These are phyloP conservation scores for Pachyseris speciosa DNA, from an alignment of 64 coral and sea anemone genomes.

Conservation along the genomic window DNA sequence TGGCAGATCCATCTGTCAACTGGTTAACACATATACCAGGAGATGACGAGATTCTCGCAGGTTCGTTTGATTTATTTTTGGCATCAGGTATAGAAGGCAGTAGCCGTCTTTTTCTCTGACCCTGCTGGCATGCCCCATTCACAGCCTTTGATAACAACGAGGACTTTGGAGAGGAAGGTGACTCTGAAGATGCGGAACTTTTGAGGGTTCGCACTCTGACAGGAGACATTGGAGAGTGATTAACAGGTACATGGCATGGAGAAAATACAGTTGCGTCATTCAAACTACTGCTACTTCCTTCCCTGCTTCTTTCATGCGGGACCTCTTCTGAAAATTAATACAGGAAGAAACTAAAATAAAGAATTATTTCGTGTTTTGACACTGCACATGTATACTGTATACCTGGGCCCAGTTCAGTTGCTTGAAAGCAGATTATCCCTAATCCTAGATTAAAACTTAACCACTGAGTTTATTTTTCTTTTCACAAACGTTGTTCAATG, in stretches of 20 bases:
- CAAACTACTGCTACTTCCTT: neutral
- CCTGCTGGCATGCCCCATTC: neutral
- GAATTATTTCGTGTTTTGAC: neutral
- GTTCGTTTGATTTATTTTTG: neutral
- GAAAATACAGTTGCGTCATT: neutral
- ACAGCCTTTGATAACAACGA: constrained; percentile 15
- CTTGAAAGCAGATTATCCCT: too few species aligned
- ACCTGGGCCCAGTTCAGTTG: too few species aligned
- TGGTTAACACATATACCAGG: neutral
- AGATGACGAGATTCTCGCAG: neutral
- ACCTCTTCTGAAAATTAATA: neutral
- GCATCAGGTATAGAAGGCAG: neutral
- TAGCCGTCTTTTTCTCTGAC: neutral
- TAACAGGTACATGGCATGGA: neutral
- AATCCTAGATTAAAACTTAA: too few species aligned
- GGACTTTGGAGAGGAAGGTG: neutral
- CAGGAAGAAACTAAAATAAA: neutral
- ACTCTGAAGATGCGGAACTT: neutral
- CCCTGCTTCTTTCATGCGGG: neutral
- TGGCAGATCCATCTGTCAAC: neutral
- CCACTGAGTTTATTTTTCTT: too few species aligned
- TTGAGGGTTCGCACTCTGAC: neutral
- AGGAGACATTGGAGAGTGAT: neutral
- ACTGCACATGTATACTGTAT: too few species aligned
- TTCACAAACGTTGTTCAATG: too few species aligned